Conservation (phyloP, 2,888 invertebrate species). For the Ectemnius lituratus region DNA sequence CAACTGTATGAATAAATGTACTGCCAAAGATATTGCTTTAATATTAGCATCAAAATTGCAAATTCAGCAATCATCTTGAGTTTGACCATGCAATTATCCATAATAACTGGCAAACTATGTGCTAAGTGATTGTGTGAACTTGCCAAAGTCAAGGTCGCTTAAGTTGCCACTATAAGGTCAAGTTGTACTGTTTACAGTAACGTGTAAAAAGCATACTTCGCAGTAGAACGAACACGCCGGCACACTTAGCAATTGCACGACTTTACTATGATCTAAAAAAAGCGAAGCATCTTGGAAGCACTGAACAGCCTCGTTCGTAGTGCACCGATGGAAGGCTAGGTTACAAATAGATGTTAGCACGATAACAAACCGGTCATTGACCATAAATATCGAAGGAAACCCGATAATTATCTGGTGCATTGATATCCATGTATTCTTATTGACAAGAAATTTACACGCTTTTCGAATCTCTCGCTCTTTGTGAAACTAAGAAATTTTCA, state of each 20-base stretch:
- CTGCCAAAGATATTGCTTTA: too few species aligned
- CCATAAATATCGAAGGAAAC: not conserved
- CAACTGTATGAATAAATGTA: too few species aligned
- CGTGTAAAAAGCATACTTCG: constrained; percentile 43
- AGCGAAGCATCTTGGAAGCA: constrained; percentile 23
- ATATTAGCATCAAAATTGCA: too few species aligned
- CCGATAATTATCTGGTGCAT: not conserved
- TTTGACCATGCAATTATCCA: not conserved
- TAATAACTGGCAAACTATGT: constrained; percentile 24
- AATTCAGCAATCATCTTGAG: too few species aligned
- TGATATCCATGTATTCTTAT: too few species aligned
- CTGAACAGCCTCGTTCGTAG: constrained; percentile 31
- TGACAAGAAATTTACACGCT: too few species aligned
- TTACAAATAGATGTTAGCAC: not conserved
- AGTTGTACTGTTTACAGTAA: constrained; percentile 47
- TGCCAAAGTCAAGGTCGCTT: constrained; percentile 70
- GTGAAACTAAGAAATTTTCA: not conserved
- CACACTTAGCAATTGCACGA: constrained; percentile 33
- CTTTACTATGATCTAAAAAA: constrained; percentile 30
- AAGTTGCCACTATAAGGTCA: constrained; percentile 60
- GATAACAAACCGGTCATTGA: constrained; percentile 24
- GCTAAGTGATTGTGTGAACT: constrained; percentile 43
- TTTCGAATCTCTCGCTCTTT: not conserved
- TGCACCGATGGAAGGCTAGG: constrained; percentile 33
- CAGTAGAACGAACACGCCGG: constrained; percentile 21